Conservation (phyloP, 2,888 invertebrate species). For the Ochropleura plecta region DNA sequence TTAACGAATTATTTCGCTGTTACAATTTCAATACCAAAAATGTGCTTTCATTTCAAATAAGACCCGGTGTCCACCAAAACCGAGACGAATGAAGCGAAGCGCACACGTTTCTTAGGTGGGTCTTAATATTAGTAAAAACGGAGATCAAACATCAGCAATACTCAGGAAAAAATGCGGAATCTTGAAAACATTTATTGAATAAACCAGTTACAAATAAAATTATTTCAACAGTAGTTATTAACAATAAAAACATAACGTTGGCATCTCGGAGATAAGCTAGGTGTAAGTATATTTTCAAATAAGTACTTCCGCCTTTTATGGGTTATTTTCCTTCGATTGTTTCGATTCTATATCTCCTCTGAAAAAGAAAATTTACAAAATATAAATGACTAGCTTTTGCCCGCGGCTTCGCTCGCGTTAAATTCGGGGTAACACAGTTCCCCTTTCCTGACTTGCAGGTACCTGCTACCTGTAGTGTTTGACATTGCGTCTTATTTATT, state of each 20-base stretch:
- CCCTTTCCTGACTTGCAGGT: too few species aligned
- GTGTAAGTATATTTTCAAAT: neutral
- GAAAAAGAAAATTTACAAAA: slow-evolving; percentile 55
- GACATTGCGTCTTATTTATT: too few species aligned
- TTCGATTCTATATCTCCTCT: slow-evolving; percentile 76
- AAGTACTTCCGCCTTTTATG: neutral
- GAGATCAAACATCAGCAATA: neutral
- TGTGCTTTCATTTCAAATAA: neutral
- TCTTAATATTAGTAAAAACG: neutral
- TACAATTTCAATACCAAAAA: neutral
- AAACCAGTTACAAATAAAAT: slow-evolving; percentile 18
- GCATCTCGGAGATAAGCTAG: slow-evolving; percentile 32
- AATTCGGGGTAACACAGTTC: too few species aligned
- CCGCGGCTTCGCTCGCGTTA: too few species aligned
- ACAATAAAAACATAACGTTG: slow-evolving; percentile 43
- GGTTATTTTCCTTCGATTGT: neutral
- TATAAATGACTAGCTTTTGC: too few species aligned
- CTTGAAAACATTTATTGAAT: slow-evolving; percentile 35
- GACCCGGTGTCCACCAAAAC: neutral
- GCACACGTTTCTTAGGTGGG: neutral
- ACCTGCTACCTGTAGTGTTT: too few species aligned
- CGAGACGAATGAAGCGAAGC: neutral
- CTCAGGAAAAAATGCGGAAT: neutral
- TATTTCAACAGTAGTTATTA: slow-evolving; percentile 12
- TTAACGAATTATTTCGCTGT: neutral